Base-by-base conservation (phyloP, 1,140 invertebrate genomes). In the Aricia agestis region DNA sequence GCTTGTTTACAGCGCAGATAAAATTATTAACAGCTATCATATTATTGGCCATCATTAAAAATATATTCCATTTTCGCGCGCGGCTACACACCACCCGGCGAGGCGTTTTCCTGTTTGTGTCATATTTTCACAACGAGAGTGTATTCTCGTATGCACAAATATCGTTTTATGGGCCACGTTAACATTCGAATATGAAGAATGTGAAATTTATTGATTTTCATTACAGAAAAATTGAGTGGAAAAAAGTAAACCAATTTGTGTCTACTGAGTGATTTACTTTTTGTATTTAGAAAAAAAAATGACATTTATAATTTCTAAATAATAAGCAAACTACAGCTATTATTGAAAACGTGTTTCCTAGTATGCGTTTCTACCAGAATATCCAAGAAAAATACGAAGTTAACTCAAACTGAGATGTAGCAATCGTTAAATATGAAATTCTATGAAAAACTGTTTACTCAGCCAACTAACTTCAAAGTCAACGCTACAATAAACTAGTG, bases 1-100 rank as follows among this genome's bases (percentile, higher is more conserved):
- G 76, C 79, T 78, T 77, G 77, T 80, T 79, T 74, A 69, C 74
- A 71, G 70, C 67, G 77, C 77, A 76, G 76, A 81, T 81, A 73
- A 76, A 80, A 69, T 68, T 78, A 76, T 80, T 82, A 78, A 81
- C 72, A 76, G 74, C 71, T 73, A 74, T 75, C 76, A 79, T 52
- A 52, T 52, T 52, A 52, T 52, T 52, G 45, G 13, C 13, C 9
- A 52, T 52, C 45, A 52, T 52, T 52, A 52, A 52, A 79, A 78
- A 79, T 73, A 70, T 25, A 66, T 67, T 59, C 70, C 69, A 69
- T 72, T 36, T 25, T 32, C 68, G 52, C 32, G 32, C 58, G 17
- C 9, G 36, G 36, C 36, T 36, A 36, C 36, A 36, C 36, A n/a
- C 17, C 1, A 58, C 32, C n/a, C 15, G 19, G 32, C 9, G 13